Evolutionary conservation across 35 echinoderm and acorn worm genomes (phyloP), one percentile per base, ranked within the genome.

Genomic region (Chiridota heheva): DNA sequence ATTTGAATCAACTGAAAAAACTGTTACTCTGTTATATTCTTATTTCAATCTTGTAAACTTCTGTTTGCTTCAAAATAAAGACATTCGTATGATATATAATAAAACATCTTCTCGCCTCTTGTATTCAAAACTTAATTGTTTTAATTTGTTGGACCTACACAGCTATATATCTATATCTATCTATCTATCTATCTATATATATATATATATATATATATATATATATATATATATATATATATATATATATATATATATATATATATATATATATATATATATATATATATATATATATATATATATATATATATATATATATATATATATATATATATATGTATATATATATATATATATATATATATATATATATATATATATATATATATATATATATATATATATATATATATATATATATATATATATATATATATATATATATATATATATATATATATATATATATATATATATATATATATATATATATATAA

Each of bases 341-440:
- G 31, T 63, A 29, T 63, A 28, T 63, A 28, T 63, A 63, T 63
- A 28, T 63, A 28, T 63, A 28, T 8, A 63, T 63, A 28, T 63
- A 63, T 63, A 28, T 13, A 28, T 28, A 28, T 63, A 28, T 63
- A 28, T 28, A 63, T 63, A 28, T 63, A 28, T 63, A 6, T 63
- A 63, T 63, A 28, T 63, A 63, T 63, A n/a, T 8, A 13, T 13
- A 7, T 8, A 28, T 63, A 63, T 28, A 28, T 63, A 63, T 28
- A 28, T 63, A 29, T 28, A 28, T 63, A 28, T 28, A 28, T 63
- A 63, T 63, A 29, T 63, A 28, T 28, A 29, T 63, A 63, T 63
- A 63, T 63, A 63, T 63, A 63, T 63, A 63, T 13, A 28, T 63
- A 63, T 63, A 63, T 63, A 63, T 63, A 63, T 63, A 28, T 63